phyloP scores from a whole-genome alignment of 2,888 invertebrate species.

The Phyto melanocephala region DNA sequence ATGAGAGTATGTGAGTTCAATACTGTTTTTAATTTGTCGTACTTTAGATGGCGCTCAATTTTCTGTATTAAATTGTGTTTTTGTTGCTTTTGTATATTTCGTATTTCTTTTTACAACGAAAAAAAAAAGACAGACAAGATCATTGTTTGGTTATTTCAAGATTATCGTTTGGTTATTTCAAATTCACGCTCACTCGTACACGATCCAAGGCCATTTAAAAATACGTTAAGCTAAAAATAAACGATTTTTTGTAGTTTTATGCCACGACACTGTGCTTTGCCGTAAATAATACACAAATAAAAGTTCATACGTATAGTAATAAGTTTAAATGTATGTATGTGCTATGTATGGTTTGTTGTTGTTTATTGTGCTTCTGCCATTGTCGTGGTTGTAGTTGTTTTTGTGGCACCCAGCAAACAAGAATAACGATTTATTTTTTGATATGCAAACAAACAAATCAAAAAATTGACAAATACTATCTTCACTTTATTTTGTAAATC shows the following conservation, averaged over 20 bases:
- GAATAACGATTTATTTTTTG: constrained; percentile 18
- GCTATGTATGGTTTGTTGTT: not conserved
- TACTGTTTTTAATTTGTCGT: constrained; percentile 41
- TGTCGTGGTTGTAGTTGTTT: constrained; percentile 14
- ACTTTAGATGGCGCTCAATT: constrained; percentile 57
- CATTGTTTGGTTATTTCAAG: constrained; percentile 52
- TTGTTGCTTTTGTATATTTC: not conserved
- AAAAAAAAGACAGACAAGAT: constrained; percentile 31
- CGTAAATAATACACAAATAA: constrained; percentile 36
- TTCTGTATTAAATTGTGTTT: not conserved
- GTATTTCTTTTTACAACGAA: constrained; percentile 31
- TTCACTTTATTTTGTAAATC: too few species aligned
- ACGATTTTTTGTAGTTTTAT: constrained; percentile 36
- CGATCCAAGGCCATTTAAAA: constrained; percentile 70
- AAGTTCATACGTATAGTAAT: not conserved
- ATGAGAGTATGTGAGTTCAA: not conserved
- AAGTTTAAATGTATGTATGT: not conserved
- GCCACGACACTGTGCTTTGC: constrained; percentile 50
- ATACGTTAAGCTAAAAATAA: constrained; percentile 69
- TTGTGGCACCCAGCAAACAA: constrained; percentile 46
- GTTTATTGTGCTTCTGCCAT: not conserved
- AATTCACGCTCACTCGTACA: constrained; percentile 61
- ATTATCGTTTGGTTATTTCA: constrained; percentile 56
- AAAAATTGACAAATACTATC: not conserved
- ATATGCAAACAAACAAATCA: constrained; percentile 10